Conservation (phyloP, 53 echinoderm and acorn worm species). For the Paelopatides confundens region DNA sequence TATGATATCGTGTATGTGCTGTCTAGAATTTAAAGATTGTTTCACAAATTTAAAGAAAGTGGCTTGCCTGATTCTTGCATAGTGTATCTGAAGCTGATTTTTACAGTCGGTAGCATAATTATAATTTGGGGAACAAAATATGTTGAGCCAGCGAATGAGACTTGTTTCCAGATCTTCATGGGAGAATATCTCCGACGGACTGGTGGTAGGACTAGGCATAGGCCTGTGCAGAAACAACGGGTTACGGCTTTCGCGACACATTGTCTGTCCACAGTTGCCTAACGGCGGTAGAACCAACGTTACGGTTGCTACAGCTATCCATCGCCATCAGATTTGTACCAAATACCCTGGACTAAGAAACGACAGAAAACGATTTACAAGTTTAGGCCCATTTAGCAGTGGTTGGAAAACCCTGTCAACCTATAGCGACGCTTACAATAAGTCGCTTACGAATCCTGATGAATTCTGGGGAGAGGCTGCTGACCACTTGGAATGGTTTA, state of each 20-base stretch:
- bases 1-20: too few relatives aligned
- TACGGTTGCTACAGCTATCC: background rate
- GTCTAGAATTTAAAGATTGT: too few relatives aligned
- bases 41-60: too few relatives aligned
- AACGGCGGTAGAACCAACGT: background rate
- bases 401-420: background rate
- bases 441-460: conserved; percentile 64
- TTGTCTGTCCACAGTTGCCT: too few relatives aligned
- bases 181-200: background rate
- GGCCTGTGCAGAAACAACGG: background rate
- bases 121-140: background rate
- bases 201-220: too few relatives aligned
- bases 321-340: background rate
- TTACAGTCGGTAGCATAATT: too few relatives aligned
- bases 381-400: background rate
- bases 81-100: too few relatives aligned
- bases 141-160: background rate
- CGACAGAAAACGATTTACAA: background rate
- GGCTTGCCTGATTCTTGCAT: too few relatives aligned
- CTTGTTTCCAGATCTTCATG: background rate
- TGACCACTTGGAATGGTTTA: conserved; percentile 87
- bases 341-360: background rate
- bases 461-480: conserved; percentile 94
- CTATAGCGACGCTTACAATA: conserved; percentile 69
- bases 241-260: too few relatives aligned